Evolutionary conservation across 2,888 invertebrate species (phyloP), one percentile per base, ranked within the genome.

Genomic region (Nineta flava): DNA sequence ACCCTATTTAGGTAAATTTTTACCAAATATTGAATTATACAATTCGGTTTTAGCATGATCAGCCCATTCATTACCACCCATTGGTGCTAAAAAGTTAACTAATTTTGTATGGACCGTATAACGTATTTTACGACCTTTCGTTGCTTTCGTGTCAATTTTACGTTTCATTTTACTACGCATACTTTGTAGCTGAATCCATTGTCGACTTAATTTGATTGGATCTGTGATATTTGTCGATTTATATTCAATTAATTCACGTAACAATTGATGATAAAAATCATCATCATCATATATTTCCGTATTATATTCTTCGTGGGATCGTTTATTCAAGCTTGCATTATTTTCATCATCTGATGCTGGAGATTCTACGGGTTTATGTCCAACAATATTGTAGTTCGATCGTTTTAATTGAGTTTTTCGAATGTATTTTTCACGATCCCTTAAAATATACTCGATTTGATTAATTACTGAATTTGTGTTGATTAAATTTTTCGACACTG

Each of bases 201-300:
- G 92, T 55, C 87, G 78, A 61, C 88, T 86, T 42, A 94, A 73
- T 57, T 88, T 87, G 9, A 85, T 75, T 1, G 92, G 88, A 69
- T 91, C 92, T 1, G 82, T 82, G 9, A 87, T 75, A 59, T 83
- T 82, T 3, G 83, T 78, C 0, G 91, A 83, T 67, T 94, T 94
- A 55, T 83, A 82, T 64, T 96, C 93, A 54, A 97, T 94, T 38
- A 97, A 70, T 64, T 96, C 94, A 54, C 91, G 72, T 42, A 97
- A 69, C 49, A 95, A 71, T 60, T 93, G 90, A 65, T 95, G 94
- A 66, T 97, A 97, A 65, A 97, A 97, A 63, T 97, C 97, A 59
- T 87, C 87, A 62, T 97, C 97, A 65, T 97, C 95, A 69, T 91
- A 97, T 59, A 96, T 87, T 68, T 96, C 87, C 0, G 73, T 60